These are phyloP conservation scores for Mycogona germanica DNA, from an alignment of 2,888 invertebrate species.

Conservation along the genomic window DNA sequence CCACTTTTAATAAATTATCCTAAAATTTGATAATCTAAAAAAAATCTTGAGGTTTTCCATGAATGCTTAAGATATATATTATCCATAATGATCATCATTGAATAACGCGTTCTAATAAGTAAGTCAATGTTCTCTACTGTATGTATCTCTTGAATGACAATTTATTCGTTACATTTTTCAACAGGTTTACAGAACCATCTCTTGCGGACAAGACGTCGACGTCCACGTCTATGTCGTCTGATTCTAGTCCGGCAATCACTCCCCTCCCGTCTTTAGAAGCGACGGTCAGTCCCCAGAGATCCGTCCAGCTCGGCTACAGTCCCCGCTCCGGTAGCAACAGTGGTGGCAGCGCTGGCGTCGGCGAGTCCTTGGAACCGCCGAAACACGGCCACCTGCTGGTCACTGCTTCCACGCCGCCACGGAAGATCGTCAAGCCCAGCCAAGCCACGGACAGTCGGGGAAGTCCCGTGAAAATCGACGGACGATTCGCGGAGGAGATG, in stretches of 20 bases:
- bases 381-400: background rate
- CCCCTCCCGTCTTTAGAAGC: conserved; percentile 8
- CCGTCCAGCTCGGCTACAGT: background rate
- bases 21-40: too few relatives aligned
- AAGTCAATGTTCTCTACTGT: too few relatives aligned
- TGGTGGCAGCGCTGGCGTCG: background rate
- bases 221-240: conserved; percentile 14
- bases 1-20: too few relatives aligned
- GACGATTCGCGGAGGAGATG: conserved; percentile 20
- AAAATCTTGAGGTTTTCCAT: too few relatives aligned
- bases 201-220: conserved; percentile 12
- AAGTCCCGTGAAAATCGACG: conserved; percentile 13
- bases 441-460: background rate
- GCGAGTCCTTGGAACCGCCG: too few relatives aligned
- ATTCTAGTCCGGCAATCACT: conserved; percentile 14
- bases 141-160: too few relatives aligned
- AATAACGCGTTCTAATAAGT: too few relatives aligned
- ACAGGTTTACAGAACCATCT: conserved; percentile 3
- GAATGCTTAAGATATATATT: too few relatives aligned
- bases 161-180: too few relatives aligned
- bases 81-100: too few relatives aligned
- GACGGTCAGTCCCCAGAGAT: background rate
- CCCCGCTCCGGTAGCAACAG: too few relatives aligned
- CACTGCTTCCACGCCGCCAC: background rate
- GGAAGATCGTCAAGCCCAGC: background rate